phyloP scores from a whole-genome alignment of 2,113 vertebrate genomes.

The Cheirogaleus medius region DNA sequence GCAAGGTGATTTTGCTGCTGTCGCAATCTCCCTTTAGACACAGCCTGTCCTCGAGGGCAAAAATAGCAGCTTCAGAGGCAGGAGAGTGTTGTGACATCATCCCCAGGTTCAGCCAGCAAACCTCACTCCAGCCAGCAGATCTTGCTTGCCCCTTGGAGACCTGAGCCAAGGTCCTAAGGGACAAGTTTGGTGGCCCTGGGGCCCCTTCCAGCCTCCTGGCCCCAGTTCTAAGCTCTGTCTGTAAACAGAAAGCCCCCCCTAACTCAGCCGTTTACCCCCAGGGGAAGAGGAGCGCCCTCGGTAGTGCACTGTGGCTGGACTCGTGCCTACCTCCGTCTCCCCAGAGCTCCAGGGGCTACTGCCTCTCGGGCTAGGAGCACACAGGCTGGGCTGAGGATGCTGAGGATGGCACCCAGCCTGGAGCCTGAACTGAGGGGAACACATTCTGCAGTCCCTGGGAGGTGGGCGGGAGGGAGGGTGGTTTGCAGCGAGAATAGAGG shows the following conservation, averaged over 20 bases:
- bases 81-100: slow-evolving; percentile 69
- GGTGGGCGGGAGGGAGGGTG: neutral
- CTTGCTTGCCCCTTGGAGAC: slow-evolving; percentile 22
- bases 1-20: slow-evolving; percentile 69
- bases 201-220: neutral
- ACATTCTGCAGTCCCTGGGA: neutral
- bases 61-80: slow-evolving; percentile 64
- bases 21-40: slow-evolving; percentile 64
- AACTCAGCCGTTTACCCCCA: neutral
- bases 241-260: neutral
- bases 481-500: neutral
- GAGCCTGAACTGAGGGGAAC: neutral
- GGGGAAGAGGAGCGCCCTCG: neutral
- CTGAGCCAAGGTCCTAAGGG: neutral
- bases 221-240: neutral
- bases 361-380: neutral
- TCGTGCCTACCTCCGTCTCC: neutral
- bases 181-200: neutral
- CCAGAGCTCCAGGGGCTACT: neutral
- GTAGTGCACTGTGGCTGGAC: neutral
- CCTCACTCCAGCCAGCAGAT: slow-evolving; percentile 8
- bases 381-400: neutral
- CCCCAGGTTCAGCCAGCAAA: slow-evolving; percentile 41
- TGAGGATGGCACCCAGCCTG: neutral
- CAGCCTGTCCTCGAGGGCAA: slow-evolving; percentile 65